Percentiles rank a stretch among this genome's conserved stretches.
Conservation (phyloP, 1,140 invertebrate species). For the Brachionus manjavacas region DNA sequence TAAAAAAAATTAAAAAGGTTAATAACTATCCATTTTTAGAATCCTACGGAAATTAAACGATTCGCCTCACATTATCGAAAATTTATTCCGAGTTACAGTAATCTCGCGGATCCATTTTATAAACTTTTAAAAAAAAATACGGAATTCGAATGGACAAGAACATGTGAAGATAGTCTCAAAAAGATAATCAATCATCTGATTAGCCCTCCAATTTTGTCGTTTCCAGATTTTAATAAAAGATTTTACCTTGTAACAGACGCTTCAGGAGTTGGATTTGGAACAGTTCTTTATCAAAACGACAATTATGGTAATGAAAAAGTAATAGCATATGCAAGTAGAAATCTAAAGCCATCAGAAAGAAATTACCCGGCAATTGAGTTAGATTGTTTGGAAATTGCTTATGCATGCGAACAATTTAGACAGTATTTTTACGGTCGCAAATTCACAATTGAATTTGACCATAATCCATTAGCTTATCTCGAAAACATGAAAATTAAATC, state of each 20-base stretch:
- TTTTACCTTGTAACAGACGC: slow-evolving; percentile 46
- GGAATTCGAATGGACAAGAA: too few species aligned
- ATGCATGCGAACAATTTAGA: slow-evolving; percentile 50
- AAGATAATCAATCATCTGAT: not conserved
- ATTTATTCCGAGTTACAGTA: too few species aligned
- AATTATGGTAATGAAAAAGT: slow-evolving; percentile 29
- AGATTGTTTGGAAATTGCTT: slow-evolving; percentile 51
- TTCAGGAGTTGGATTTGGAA: slow-evolving; percentile 44
- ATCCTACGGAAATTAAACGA: not conserved
- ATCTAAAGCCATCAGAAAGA: too few species aligned
- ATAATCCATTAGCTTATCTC: not conserved
- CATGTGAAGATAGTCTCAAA: too few species aligned
- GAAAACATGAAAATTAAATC: not conserved
- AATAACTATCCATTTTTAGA: slow-evolving; percentile 41
- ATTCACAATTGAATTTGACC: not conserved
- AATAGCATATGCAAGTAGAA: slow-evolving; percentile 45
- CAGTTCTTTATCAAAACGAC: slow-evolving; percentile 44
- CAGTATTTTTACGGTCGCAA: slow-evolving; percentile 54
- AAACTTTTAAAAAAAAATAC: too few species aligned
- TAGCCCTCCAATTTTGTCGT: not conserved
- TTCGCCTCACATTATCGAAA: too few species aligned
- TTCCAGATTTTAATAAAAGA: too few species aligned
- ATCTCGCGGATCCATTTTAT: too few species aligned
- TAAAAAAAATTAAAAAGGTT: slow-evolving; percentile 42
- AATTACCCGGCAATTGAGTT: slow-evolving; percentile 53